Evolutionary conservation across 2,888 invertebrate genomes (phyloP), one percentile per base, ranked within the genome.

Genomic region (Eilema caniola): DNA sequence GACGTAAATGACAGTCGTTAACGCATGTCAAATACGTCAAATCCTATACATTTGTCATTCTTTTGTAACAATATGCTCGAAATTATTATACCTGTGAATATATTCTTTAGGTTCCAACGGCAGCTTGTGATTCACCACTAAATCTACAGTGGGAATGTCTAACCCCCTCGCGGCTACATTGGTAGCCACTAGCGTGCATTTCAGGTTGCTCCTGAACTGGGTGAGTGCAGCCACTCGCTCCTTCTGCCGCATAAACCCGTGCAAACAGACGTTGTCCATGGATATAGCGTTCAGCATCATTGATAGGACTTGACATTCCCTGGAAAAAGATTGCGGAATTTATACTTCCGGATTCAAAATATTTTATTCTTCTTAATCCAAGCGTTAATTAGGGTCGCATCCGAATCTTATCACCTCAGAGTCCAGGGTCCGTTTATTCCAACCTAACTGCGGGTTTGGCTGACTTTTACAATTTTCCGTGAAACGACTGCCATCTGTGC

Each of bases 141-240:
- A 92, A 87, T 99, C 97, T 0, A 99, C 99, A n/a, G 97, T 96
- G 0, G 99, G 99, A 88, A 99, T 99, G 89, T 99, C 99, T 57
- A 99, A 95, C 12, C 99, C 99, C 92, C 99, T 96, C 68, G 99
- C 98, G 0, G 99, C 99, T 0, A 99, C 99, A 93, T 99, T 99
- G 0, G 99, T 99, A 0, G 99, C 99, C 69, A 99, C 97, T 25
- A 99, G 95, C 28, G 99, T 98, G 83, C 97, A 97, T 11, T 97
- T 96, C 69, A 97, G 96, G 88, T 98, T 98, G 0, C 99, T 98
- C 84, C 99, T 97, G 91, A 99, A 99, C 88, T 97, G 97, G 14
- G 97, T 96, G 1, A 99, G 95, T 0, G 99, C 97, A 0, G 97
- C 96, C 56, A 98, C 96, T 11, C 99, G 96, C 86, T 98, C 97